Percentiles rank a stretch among this genome's conserved stretches.
These are phyloP conservation scores for Lamellibrachia columna DNA, from an alignment of 2,888 invertebrate genomes.

Conservation along the genomic window DNA sequence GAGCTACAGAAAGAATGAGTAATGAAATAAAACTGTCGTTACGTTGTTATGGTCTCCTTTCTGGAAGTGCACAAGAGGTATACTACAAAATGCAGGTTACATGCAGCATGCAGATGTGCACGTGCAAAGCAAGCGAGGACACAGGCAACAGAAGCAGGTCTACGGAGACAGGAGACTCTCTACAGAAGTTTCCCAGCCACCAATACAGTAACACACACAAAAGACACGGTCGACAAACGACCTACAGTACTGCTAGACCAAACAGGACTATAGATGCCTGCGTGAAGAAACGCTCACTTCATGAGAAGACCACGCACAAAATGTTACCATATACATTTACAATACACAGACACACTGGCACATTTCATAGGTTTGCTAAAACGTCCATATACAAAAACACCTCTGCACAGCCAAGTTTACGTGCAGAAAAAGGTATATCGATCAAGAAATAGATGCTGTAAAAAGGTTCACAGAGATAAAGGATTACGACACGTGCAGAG, in stretches of 20 bases:
- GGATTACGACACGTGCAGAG: background rate
- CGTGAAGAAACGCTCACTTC: background rate
- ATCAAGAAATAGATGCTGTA: slow-evolving; percentile 9
- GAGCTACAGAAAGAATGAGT: background rate
- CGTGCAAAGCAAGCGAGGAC: background rate
- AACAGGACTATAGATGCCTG: background rate
- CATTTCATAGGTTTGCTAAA: background rate
- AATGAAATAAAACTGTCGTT: background rate
- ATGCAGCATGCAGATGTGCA: background rate
- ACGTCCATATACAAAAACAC: background rate
- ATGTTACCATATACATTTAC: background rate
- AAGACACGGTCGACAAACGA: background rate
- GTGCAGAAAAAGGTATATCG: slow-evolving; percentile 16
- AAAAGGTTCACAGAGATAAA: background rate
- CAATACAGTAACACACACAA: background rate
- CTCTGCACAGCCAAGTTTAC: background rate
- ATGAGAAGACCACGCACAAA: background rate
- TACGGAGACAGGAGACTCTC: background rate
- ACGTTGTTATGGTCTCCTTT: background rate
- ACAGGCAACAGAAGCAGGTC: background rate
- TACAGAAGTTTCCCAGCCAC: background rate
- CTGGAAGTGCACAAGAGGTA: background rate
- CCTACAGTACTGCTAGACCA: background rate
- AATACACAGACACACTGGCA: background rate
- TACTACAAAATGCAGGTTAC: background rate